These are phyloP conservation scores for Cremastinae sp. DNA, from an alignment of 2,888 invertebrate species.

Conservation along the genomic window DNA sequence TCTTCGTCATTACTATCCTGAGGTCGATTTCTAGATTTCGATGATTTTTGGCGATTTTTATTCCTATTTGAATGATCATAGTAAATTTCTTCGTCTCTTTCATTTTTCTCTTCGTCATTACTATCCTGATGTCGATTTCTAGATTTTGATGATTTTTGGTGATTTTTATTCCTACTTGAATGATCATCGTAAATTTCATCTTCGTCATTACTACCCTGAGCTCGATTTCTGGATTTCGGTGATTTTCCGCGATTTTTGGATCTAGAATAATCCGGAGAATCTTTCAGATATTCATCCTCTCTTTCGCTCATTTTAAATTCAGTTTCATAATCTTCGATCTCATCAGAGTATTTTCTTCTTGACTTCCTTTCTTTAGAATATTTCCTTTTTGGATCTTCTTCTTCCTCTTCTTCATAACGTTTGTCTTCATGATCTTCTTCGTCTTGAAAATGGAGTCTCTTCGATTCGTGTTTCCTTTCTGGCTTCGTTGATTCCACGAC, in stretches of 20 bases:
- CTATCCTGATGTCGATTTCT: no score
- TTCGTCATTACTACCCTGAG: no score
- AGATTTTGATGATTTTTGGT: conserved; percentile 3
- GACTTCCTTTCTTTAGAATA: conserved; percentile 21
- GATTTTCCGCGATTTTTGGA: conserved; percentile 9
- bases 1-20: no score
- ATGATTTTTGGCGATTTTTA: conserved; percentile 14
- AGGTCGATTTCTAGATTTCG: not conserved
- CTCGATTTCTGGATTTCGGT: not conserved
- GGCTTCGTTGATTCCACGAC: conserved; percentile 32
- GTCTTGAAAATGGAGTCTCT: conserved; percentile 23
- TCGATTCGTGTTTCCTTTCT: conserved; percentile 34
- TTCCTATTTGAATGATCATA: conserved; percentile 32
- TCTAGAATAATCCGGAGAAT: conserved; percentile 45
- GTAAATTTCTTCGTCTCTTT: no score
- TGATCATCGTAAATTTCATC: conserved; percentile 55
- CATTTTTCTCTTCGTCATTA: no score
- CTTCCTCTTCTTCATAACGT: conserved; percentile 3
- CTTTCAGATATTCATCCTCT: conserved; percentile 53
- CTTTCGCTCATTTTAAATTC: conserved; percentile 38
- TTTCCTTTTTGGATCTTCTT: not conserved
- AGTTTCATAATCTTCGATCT: conserved; percentile 44
- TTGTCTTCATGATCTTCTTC: conserved; percentile 24
- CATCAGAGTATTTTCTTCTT: conserved; percentile 44
- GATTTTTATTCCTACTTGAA: conserved; percentile 11